A percentile compares a stretch with the other conserved stretches of the same genome.
phyloP scores from a whole-genome alignment of 2,888 invertebrate species.

The Isoperla grammatica region DNA sequence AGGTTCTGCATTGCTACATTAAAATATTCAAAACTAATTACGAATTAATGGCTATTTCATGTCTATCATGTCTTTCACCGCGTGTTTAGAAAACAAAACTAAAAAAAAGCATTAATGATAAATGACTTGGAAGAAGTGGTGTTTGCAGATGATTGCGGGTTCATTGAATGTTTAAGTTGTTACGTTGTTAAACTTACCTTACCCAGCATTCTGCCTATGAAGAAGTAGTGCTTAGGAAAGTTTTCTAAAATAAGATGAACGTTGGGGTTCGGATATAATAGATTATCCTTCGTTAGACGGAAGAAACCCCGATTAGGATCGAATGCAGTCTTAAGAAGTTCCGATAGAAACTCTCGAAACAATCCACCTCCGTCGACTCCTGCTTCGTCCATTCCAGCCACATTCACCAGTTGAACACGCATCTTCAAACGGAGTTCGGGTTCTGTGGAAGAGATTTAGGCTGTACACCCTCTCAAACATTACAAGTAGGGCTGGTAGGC shows the following conservation, averaged over 20 bases:
- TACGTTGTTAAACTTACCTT: too few species aligned
- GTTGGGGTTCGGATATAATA: slow-evolving; percentile 94
- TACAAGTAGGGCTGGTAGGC: too few species aligned
- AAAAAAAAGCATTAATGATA: too few species aligned
- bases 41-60: too few species aligned
- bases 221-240: slow-evolving; percentile 86
- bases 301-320: slow-evolving; percentile 96
- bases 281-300: slow-evolving; percentile 79
- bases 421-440: slow-evolving; percentile 80
- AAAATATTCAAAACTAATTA: too few species aligned
- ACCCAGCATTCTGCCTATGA: slow-evolving; percentile 89
- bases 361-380: slow-evolving; percentile 98
- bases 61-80: too few species aligned
- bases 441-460: slow-evolving; percentile 59
- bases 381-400: slow-evolving; percentile 87
- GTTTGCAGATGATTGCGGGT: too few species aligned
- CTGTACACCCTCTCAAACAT: too few species aligned
- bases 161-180: too few species aligned
- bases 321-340: slow-evolving; percentile 89
- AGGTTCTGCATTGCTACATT: too few species aligned
- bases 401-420: slow-evolving; percentile 84
- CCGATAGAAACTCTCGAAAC: slow-evolving; percentile 91
- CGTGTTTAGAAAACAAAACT: too few species aligned
- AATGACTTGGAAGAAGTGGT: too few species aligned
- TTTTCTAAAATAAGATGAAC: slow-evolving; percentile 81